These are phyloP conservation scores for Platygyra sinensis DNA, from an alignment of 64 coral and sea anemone species.

Conservation along the genomic window DNA sequence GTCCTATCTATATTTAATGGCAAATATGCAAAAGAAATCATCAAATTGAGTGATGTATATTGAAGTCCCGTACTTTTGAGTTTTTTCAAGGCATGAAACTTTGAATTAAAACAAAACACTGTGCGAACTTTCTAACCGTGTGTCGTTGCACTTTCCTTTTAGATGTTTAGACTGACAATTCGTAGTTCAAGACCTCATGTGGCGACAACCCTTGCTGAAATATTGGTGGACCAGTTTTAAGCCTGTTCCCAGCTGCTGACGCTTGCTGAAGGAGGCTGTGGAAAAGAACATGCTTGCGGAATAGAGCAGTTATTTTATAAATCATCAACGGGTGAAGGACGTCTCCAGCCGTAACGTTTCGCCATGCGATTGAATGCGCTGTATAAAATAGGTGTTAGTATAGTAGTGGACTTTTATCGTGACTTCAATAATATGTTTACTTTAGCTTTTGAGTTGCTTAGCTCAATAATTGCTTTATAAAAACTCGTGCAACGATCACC, in stretches of 20 bases:
- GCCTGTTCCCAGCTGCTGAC: background rate
- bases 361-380: background rate
- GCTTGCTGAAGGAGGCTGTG: no score
- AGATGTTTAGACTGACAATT: constrained; percentile 92
- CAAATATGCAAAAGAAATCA: no score
- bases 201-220: constrained; percentile 48
- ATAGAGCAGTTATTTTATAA: constrained; percentile 5
- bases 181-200: constrained; percentile 72
- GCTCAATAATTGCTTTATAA: background rate
- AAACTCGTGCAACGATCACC: background rate
- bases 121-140: background rate
- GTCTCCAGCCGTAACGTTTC: background rate
- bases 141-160: background rate
- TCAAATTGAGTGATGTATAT: background rate
- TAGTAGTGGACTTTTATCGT: background rate
- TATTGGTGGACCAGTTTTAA: constrained; percentile 76
- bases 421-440: background rate
- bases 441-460: no score
- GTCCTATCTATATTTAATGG: no score
- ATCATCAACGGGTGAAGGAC: background rate
- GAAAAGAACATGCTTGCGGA: background rate
- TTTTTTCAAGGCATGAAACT: no score
- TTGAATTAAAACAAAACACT: background rate
- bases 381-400: background rate
- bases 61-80: background rate